Evolutionary conservation across 1,140 invertebrate species (phyloP).

Genomic region (Hesperophylax magnus): DNA sequence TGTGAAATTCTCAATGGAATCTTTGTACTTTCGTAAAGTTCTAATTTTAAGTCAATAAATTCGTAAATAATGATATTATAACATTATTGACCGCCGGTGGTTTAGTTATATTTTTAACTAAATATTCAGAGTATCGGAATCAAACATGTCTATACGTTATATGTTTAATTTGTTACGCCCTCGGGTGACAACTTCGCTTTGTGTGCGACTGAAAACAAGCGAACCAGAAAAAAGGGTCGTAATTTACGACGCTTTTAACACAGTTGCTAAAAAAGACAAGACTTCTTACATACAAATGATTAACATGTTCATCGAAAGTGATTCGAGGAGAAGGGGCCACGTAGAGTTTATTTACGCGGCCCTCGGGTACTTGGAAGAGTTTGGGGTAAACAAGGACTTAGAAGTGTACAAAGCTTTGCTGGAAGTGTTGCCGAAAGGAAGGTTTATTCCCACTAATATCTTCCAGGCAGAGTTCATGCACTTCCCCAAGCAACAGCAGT

Average conservation of each 20-base stretch:
- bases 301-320: conserved; percentile 77
- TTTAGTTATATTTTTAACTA: neutral
- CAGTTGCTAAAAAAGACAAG: conserved; percentile 78
- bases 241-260: conserved; percentile 71
- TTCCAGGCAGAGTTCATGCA: conserved; percentile 92
- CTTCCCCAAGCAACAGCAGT: conserved; percentile 95
- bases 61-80: too few relatives aligned
- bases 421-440: conserved; percentile 93
- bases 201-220: neutral
- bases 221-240: conserved; percentile 61
- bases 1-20: too few relatives aligned
- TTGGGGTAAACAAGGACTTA: conserved; percentile 91
- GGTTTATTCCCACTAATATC: conserved; percentile 85
- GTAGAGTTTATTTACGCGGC: conserved; percentile 96
- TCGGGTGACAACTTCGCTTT: conserved; percentile 8
- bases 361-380: conserved; percentile 90
- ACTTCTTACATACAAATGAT: conserved; percentile 82
- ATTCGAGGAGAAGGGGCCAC: conserved; percentile 80
- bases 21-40: too few relatives aligned
- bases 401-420: conserved; percentile 93
- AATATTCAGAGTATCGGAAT: neutral
- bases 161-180: conserved; percentile 39
- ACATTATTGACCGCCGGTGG: too few relatives aligned
- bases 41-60: too few relatives aligned
- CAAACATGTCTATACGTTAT: conserved; percentile 40